Base-by-base conservation (phyloP, 2,797 vertebrate genomes). In the Intellagama lesueurii region DNA sequence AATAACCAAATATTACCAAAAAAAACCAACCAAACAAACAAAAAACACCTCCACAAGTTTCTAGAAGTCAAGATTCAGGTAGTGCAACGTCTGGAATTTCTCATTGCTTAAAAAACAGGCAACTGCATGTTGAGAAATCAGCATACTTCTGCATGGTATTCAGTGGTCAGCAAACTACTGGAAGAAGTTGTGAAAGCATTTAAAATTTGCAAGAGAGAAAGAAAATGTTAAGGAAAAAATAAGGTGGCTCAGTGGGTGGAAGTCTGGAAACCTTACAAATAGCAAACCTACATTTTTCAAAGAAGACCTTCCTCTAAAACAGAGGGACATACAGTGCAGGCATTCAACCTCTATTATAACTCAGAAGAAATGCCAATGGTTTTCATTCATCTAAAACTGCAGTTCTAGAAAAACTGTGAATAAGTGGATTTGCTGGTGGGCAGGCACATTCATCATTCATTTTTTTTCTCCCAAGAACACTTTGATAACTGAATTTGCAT, bases 371-470 rank as follows among this genome's bases (percentile, higher is more conserved):
- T 77, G 76, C 81, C 83, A 77, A 78, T 91, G 80, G 91, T 92
- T 95, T 95, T 89, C 92, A 95, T 96, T 96, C 95, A 96, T 95
- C 87, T 76, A 81, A 93, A 96, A 95, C 24, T 92, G 92, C 90
- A 93, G 88, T 94, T 87, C 92, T 91, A 91, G 52, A 94, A 69
- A 89, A 95, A 92, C 64, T 60, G 49, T 81, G 52, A 89, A 88
- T 52, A 80, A 84, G 14, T n/a, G 3, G 69, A 85, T 66, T 47
- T 89, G 60, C 83, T 88, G 80, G 89, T 92, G 88, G 91, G 92
- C 47, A 79, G 91, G 68, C 81, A 64, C 77, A 30, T 81, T 88
- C 11, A 90, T 93, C 94, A 26, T 80, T 68, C 52, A 85, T 47
- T 11, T 73, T 64, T 85, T 52, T 86, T 66, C 32, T 73, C 28